Conservation (phyloP, 2,113 vertebrate species). For the Sceloporus undulatus region DNA sequence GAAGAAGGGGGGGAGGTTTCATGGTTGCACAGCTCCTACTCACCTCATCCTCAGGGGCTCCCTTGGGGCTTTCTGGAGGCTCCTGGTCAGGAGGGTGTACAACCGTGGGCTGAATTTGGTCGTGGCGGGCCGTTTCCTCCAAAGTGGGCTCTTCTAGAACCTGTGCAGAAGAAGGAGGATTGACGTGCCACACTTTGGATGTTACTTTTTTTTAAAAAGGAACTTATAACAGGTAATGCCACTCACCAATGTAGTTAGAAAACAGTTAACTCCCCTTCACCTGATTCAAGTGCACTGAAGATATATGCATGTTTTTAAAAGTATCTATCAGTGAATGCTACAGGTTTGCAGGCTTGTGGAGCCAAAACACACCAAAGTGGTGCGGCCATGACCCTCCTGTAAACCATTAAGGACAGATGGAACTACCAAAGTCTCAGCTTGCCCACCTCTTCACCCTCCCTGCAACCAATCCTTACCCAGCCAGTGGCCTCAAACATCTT, state of each 20-base stretch:
- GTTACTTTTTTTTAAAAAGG: no score
- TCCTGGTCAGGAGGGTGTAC: conserved; percentile 34
- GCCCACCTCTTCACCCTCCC: no score
- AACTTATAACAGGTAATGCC: no score
- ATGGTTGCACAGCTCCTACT: not conserved
- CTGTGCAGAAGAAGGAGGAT: not conserved
- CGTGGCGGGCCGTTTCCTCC: conserved; percentile 54
- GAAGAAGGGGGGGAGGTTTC: not conserved
- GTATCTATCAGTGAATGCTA: no score
- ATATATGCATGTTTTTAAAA: no score
- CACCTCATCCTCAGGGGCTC: conserved; percentile 33
- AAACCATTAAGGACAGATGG: not conserved
- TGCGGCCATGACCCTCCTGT: no score
- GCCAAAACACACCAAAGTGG: no score
- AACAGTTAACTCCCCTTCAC: no score
- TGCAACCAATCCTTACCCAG: conserved; percentile 53
- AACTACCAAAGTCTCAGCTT: not conserved
- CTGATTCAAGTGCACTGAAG: no score
- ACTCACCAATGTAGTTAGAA: no score
- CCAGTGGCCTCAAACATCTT: conserved; percentile 71
- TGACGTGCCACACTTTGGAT: not conserved
- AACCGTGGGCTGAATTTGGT: conserved; percentile 62
- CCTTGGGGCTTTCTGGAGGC: not conserved
- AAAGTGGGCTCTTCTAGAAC: conserved; percentile 56
- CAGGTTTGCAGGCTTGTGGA: no score